Conservation (phyloP, 1,140 invertebrate species). For the Bombus pyrosoma region DNA sequence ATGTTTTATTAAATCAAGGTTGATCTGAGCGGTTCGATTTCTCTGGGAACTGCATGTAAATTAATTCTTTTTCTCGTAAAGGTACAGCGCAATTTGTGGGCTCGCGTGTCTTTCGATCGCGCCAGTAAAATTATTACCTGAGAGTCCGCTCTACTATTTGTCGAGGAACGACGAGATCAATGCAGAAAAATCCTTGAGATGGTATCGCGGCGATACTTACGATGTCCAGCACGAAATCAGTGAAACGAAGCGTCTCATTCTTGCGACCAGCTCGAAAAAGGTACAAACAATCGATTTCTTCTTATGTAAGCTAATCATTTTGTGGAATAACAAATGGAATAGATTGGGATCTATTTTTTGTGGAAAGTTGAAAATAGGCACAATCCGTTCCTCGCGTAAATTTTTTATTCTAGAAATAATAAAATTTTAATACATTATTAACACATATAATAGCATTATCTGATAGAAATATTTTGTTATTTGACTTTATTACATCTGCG, state of each 20-base stretch:
- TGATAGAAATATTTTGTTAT: too few species aligned
- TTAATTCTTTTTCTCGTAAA: slow-evolving; percentile 31
- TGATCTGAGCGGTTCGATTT: background rate
- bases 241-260: slow-evolving; percentile 74
- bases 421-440: too few species aligned
- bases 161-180: slow-evolving; percentile 59
- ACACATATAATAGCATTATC: too few species aligned
- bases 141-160: slow-evolving; percentile 83
- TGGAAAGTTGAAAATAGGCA: background rate
- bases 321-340: background rate
- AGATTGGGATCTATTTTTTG: background rate
- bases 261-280: slow-evolving; percentile 8
- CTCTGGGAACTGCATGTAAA: background rate
- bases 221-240: slow-evolving; percentile 80
- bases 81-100: slow-evolving; percentile 84
- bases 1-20: background rate
- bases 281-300: slow-evolving; percentile 18
- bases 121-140: slow-evolving; percentile 86
- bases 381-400: too few species aligned
- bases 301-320: background rate
- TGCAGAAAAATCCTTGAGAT: slow-evolving; percentile 85
- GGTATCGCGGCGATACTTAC: slow-evolving; percentile 85
- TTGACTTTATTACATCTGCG: too few species aligned
- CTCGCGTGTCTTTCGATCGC: slow-evolving; percentile 79
- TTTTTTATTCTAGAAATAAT: too few species aligned